Base-by-base conservation (phyloP, 64 coral and sea anemone species). In the Catalaphyllia jardinei region DNA sequence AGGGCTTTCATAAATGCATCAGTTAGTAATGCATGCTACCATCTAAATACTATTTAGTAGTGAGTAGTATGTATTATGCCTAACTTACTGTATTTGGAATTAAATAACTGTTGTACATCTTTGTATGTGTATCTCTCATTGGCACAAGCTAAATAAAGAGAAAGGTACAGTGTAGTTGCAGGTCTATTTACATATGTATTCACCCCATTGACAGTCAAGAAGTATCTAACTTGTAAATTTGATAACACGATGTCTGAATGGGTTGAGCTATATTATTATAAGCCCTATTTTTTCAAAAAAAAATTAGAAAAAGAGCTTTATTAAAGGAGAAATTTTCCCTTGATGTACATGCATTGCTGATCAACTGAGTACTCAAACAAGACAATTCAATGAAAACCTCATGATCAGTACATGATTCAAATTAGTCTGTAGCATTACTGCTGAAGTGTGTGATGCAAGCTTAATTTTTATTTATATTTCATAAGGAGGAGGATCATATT, bases 41-140 rank as follows among this genome's bases (percentile, higher is more conserved):
- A 63, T 63, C 61, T 63, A 35, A 35, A 35, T 3, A 35, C 33
- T 35, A 22, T 63, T 19, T 22, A 19, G 22, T 63, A 63, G 4
- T 63, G 14, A 86, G 29, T 72, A 72, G 72, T 86, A 72, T 27
- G 59, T 64, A 65, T 64, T 52, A 42, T 79, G 17, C 24, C 80
- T 49, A 42, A 80, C 88, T 80, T 89, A 89, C 88, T 89, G 88
- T 89, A 89, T 89, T 89, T 89, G 62, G 76, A 31, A 79, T 89
- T 89, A 49, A 89, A 89, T 62, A 89, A 62, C 60, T 89, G 29
- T 42, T 89, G 88, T 19, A 89, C 88, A 89, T 89, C 76, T 89
- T 79, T 89, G 64, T 80, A 80, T 6, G 60, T 80, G 38, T 80
- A 89, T 79, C 35, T 88, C 74, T 89, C 87, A 77, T 89, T 59